Conservation (phyloP, 2,113 vertebrate genomes). For the Narcine bancroftii region DNA sequence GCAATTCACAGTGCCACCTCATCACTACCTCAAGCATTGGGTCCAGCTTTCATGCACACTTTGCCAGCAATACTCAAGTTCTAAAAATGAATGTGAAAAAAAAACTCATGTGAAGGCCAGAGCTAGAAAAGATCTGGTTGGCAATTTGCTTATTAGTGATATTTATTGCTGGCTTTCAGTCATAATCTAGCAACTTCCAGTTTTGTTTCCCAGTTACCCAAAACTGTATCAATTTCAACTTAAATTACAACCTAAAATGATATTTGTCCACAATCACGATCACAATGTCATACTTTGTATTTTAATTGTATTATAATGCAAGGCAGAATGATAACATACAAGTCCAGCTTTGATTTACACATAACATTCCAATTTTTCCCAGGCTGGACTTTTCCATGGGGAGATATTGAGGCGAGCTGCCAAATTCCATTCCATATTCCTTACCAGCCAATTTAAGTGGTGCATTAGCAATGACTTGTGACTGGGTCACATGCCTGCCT, state of each 20-base stretch:
- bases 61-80: no score
- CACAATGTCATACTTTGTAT: not conserved
- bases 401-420: not conserved
- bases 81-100: no score
- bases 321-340: not conserved
- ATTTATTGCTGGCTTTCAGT: not conserved
- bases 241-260: not conserved
- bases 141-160: not conserved
- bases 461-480: not conserved
- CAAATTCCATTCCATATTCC: not conserved
- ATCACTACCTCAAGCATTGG: no score
- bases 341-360: not conserved
- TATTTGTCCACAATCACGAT: not conserved
- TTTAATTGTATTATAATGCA: not conserved
- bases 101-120: not conserved
- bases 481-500: not conserved
- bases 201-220: not conserved
- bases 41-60: no score
- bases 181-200: not conserved
- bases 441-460: not conserved
- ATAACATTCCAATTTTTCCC: not conserved
- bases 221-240: not conserved
- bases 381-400: slow-evolving; percentile 12
- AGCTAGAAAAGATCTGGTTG: not conserved
- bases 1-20: no score